A percentile compares a stretch with the other conserved stretches of the same genome.
These are phyloP conservation scores for Mya arenaria DNA, from an alignment of 1,140 invertebrate genomes.

Conservation along the genomic window DNA sequence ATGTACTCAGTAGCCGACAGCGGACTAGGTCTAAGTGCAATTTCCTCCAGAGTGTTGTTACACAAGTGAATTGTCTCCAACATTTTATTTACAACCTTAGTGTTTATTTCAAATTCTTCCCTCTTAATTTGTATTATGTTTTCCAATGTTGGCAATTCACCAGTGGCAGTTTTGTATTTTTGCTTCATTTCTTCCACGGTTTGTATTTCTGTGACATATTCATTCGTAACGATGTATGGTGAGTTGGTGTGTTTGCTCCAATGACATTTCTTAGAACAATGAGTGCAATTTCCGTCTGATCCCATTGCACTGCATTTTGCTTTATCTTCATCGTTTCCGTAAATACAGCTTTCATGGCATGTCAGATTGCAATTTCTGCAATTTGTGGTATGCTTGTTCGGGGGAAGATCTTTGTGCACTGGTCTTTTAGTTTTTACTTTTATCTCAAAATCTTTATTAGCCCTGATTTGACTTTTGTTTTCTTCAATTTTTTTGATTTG, in stretches of 20 bases:
- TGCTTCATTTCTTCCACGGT: neutral
- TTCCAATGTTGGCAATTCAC: neutral
- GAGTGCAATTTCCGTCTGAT: neutral
- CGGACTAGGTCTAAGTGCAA: neutral
- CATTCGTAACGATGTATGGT: neutral
- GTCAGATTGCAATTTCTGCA: neutral
- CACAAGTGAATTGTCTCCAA: neutral
- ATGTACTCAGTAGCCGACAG: neutral
- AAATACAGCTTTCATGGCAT: neutral
- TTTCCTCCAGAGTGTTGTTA: neutral
- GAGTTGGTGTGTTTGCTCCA: neutral
- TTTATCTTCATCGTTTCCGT: neutral
- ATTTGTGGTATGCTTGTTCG: neutral
- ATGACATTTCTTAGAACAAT: neutral
- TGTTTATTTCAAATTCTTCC: neutral
- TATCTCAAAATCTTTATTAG: neutral
- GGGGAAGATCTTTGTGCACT: neutral
- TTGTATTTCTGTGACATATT: neutral
- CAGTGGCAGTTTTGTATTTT: neutral
- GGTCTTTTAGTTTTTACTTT: neutral
- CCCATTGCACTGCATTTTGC: neutral
- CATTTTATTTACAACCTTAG: neutral
- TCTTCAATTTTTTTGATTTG: neutral
- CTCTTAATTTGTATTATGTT: neutral
- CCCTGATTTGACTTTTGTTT: neutral